Evolutionary conservation across 1,140 invertebrate genomes (phyloP).

Genomic region (Drosophila sechellia): DNA sequence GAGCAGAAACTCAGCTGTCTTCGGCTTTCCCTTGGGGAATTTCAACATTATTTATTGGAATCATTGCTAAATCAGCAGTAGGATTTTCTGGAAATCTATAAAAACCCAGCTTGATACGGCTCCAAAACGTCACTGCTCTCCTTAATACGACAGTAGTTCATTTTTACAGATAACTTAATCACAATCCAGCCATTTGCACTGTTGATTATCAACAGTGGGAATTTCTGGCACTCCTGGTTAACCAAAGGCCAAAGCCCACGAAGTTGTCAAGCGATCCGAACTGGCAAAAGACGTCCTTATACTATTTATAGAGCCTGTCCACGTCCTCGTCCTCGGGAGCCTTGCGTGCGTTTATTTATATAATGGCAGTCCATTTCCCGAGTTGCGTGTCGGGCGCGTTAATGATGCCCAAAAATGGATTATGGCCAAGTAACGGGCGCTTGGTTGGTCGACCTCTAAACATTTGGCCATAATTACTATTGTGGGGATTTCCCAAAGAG

Average conservation of each 20-base stretch:
- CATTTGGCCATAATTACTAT: conserved; percentile 31
- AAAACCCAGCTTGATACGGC: conserved; percentile 4
- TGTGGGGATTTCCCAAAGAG: conserved; percentile 39
- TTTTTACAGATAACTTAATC: conserved; percentile 24
- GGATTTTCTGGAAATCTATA: conserved; percentile 6
- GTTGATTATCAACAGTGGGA: conserved; percentile 31
- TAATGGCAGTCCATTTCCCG: conserved; percentile 33
- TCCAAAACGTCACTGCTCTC: conserved; percentile 15
- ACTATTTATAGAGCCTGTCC: conserved; percentile 31
- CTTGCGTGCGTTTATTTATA: conserved; percentile 64
- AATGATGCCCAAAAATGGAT: conserved; percentile 38
- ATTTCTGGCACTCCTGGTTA: conserved; percentile 31
- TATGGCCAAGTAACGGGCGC: conserved; percentile 11
- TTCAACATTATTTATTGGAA: conserved; percentile 1
- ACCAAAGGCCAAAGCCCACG: conserved; percentile 4
- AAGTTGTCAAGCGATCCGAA: conserved; percentile 18
- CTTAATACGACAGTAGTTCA: background rate
- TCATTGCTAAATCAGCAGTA: conserved; percentile 10
- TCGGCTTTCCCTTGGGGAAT: conserved; percentile 5
- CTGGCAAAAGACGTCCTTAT: background rate
- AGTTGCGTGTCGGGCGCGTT: conserved; percentile 24
- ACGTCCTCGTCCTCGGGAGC: conserved; percentile 29
- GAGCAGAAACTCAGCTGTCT: conserved; percentile 2
- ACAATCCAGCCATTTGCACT: conserved; percentile 41
- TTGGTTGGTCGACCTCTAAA: conserved; percentile 2